A percentile compares a stretch with the other conserved stretches of the same genome.
phyloP scores from a whole-genome alignment of 2,113 vertebrate genomes.

The Rousettus leschenaultii region DNA sequence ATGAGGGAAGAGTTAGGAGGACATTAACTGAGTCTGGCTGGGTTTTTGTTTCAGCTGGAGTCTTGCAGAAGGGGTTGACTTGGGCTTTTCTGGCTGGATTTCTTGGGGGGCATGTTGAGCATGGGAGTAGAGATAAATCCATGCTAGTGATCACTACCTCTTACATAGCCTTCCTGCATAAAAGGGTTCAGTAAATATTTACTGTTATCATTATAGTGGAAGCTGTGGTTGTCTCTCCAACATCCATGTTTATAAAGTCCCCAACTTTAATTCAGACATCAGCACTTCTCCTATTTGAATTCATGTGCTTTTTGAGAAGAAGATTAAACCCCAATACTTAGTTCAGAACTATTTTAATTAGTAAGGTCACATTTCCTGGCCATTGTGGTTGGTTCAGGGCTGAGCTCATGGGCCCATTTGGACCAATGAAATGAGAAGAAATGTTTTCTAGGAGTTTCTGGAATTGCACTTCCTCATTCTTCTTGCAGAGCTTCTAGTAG shows the following conservation, averaged over 20 bases:
- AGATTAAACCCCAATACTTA: background rate
- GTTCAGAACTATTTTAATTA: background rate
- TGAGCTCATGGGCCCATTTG: background rate
- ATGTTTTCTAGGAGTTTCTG: background rate
- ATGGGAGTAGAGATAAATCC: background rate
- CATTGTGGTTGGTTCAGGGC: background rate
- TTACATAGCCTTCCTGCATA: background rate
- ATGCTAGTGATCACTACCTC: background rate
- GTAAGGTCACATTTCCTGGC: background rate
- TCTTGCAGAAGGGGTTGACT: constrained; percentile 49
- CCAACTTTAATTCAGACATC: background rate
- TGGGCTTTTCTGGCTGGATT: background rate
- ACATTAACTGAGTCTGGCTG: constrained; percentile 46
- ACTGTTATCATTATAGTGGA: background rate
- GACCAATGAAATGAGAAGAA: background rate
- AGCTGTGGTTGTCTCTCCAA: background rate
- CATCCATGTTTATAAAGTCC: background rate
- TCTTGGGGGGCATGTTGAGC: background rate
- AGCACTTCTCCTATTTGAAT: background rate
- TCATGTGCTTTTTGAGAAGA: background rate
- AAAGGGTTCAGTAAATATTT: background rate
- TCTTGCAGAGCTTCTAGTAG: background rate
- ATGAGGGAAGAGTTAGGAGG: constrained; percentile 38
- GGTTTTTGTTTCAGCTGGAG: constrained; percentile 56
- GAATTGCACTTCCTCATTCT: background rate